Evolutionary conservation across 2,113 vertebrate genomes (phyloP).

Genomic region (Saguinus imperator): DNA sequence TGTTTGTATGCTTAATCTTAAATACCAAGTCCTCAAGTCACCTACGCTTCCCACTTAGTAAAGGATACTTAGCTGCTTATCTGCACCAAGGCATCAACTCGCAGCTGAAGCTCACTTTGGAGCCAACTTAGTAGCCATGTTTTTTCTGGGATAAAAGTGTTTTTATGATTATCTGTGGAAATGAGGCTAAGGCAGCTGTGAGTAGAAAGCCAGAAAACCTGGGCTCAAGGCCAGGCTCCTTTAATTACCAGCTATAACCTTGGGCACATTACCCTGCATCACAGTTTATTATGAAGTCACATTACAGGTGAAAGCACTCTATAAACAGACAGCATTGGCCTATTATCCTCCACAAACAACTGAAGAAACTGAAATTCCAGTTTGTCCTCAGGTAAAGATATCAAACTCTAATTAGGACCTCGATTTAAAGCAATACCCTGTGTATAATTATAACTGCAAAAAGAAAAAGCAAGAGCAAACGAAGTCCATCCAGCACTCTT

Average conservation of each 20-base stretch:
- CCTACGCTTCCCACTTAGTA: background rate
- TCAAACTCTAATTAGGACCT: constrained; percentile 1
- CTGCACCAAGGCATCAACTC: background rate
- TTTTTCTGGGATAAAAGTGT: background rate
- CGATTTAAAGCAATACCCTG: background rate
- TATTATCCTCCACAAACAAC: background rate
- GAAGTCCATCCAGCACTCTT: background rate
- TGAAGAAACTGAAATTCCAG: background rate
- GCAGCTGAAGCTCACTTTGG: background rate
- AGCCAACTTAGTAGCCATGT: background rate
- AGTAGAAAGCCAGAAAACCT: background rate
- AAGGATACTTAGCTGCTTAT: background rate
- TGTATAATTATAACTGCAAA: background rate
- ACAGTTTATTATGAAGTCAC: background rate
- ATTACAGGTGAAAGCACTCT: background rate
- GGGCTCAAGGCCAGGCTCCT: constrained; percentile 10
- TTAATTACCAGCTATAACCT: constrained; percentile 16
- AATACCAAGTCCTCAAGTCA: background rate
- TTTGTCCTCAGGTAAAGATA: background rate
- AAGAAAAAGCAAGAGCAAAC: background rate
- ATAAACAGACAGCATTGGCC: background rate
- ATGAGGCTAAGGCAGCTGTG: background rate
- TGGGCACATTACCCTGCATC: background rate
- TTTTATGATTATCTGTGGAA: background rate
- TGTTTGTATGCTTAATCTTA: background rate